A percentile compares a stretch with the other conserved stretches of the same genome.
Conservation (phyloP, 2,113 vertebrate species). For the Semicossyphus pulcher region DNA sequence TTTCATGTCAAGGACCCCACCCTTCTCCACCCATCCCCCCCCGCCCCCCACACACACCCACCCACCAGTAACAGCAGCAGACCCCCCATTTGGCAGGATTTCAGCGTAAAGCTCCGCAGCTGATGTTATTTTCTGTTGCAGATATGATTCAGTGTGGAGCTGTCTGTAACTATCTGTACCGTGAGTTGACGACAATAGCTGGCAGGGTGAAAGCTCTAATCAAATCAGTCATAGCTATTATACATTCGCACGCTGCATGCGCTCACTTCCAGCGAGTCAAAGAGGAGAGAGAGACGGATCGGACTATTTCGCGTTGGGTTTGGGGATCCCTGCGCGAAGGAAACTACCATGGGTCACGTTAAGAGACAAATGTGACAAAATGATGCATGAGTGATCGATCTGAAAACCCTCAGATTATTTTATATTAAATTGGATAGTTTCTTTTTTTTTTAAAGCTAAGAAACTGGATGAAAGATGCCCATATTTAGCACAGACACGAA, state of each 20-base stretch:
- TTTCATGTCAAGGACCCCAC: slow-evolving; percentile 54
- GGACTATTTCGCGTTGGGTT: neutral
- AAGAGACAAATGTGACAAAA: neutral
- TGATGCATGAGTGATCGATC: slow-evolving; percentile 7
- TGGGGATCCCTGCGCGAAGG: neutral
- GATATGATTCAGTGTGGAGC: slow-evolving; percentile 50
- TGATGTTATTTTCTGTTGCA: slow-evolving; percentile 27
- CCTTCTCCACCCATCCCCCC: slow-evolving; percentile 24
- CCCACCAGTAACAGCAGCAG: neutral
- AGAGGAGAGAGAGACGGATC: neutral
- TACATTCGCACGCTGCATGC: slow-evolving; percentile 37
- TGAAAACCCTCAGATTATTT: too few species aligned
- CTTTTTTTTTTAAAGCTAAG: neutral
- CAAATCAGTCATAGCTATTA: slow-evolving; percentile 60
- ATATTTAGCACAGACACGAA: neutral
- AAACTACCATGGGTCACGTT: too few species aligned
- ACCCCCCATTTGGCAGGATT: slow-evolving; percentile 44
- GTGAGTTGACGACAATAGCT: slow-evolving; percentile 26
- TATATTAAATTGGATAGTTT: neutral
- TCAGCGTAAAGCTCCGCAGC: slow-evolving; percentile 44
- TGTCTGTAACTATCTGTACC: slow-evolving; percentile 33
- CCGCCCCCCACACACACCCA: slow-evolving; percentile 16
- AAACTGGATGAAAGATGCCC: neutral
- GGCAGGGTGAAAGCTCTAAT: slow-evolving; percentile 50
- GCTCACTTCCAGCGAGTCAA: slow-evolving; percentile 28